These are phyloP conservation scores for Sylvietta virens DNA, from an alignment of 2,113 vertebrate species.

Conservation along the genomic window DNA sequence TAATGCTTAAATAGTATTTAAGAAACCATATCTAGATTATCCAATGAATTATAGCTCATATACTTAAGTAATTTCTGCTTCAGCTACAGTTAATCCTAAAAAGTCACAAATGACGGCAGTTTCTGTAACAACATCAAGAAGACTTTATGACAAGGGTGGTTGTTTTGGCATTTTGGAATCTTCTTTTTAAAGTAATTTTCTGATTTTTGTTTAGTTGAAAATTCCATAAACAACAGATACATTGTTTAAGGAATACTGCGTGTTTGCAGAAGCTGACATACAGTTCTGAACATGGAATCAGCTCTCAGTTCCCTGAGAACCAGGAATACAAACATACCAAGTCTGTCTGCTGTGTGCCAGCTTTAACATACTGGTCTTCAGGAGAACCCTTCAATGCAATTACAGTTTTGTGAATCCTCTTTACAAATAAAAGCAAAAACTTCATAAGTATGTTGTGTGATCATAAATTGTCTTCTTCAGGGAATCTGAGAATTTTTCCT, in stretches of 20 bases:
- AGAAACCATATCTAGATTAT: background rate
- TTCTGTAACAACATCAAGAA: background rate
- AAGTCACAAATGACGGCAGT: background rate
- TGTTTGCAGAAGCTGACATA: background rate
- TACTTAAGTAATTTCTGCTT: background rate
- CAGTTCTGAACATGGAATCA: background rate
- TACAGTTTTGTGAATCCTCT: background rate
- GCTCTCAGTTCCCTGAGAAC: background rate
- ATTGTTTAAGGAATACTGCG: background rate
- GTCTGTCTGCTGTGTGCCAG: background rate
- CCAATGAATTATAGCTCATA: background rate
- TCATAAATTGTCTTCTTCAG: background rate
- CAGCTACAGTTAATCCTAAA: background rate
- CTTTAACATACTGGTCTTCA: background rate
- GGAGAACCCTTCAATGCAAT: background rate
- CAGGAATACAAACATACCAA: background rate
- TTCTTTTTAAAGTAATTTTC: background rate
- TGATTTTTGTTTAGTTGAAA: background rate
- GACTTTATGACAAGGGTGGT: background rate
- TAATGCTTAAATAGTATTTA: background rate
- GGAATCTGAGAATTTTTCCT: background rate
- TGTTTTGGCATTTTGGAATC: background rate
- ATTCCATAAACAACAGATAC: background rate
- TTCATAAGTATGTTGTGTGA: background rate
- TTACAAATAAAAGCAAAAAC: background rate